Evolutionary conservation across 2,888 invertebrate genomes (phyloP).

Genomic region (Ommatoiulus sabulosus): DNA sequence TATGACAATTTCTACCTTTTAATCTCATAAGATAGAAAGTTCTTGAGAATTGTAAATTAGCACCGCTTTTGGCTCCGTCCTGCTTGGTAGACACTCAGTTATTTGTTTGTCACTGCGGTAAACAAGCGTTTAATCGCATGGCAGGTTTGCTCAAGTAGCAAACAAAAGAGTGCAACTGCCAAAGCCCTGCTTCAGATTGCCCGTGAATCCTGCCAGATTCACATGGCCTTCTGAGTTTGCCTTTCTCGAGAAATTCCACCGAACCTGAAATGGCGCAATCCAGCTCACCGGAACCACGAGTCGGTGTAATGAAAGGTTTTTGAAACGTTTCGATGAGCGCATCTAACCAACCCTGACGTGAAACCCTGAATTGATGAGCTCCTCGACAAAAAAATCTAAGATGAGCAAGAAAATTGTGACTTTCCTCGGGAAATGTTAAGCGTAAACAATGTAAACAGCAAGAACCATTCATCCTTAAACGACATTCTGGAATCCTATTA

Average conservation of each 20-base stretch:
- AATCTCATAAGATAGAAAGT: too few relatives aligned
- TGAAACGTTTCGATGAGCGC: constrained; percentile 2
- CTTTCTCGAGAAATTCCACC: background rate
- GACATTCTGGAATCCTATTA: background rate
- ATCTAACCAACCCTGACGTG: constrained; percentile 15
- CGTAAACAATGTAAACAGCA: too few relatives aligned
- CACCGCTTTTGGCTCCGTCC: background rate
- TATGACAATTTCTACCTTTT: too few relatives aligned
- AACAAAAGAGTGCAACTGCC: background rate
- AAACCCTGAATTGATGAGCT: background rate
- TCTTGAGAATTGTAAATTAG: background rate
- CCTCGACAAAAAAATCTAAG: background rate
- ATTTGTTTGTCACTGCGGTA: constrained; percentile 24
- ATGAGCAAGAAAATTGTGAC: background rate
- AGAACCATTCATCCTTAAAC: too few relatives aligned
- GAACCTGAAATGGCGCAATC: background rate
- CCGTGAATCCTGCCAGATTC: constrained; percentile 21
- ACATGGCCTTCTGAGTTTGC: background rate
- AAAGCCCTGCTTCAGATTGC: background rate
- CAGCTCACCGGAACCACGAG: background rate
- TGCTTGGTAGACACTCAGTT: background rate
- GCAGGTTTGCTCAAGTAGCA: background rate
- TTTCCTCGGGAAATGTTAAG: background rate
- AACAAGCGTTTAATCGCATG: constrained; percentile 21
- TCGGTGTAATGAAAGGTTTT: background rate